phyloP scores from a whole-genome alignment of 2,113 vertebrate species.

The Malurus elegans region DNA sequence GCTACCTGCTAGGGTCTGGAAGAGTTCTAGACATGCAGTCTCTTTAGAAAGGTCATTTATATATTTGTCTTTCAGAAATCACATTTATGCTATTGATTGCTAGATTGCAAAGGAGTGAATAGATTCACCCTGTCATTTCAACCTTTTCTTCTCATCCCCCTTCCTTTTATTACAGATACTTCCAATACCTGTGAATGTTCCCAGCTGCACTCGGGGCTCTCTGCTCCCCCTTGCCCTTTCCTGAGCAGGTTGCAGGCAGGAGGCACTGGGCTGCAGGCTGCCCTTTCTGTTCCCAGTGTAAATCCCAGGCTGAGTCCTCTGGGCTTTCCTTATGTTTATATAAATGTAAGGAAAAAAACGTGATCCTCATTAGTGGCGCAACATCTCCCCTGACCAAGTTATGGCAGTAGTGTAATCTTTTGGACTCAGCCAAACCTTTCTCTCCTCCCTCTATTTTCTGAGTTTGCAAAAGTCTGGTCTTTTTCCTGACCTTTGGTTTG shows the following conservation, averaged over 20 bases:
- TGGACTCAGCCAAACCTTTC: neutral
- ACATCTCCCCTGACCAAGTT: neutral
- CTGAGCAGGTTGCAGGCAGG: neutral
- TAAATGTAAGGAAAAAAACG: neutral
- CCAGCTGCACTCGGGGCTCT: neutral
- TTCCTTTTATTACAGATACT: neutral
- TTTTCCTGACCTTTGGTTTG: neutral
- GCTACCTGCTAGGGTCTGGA: neutral
- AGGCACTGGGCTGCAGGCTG: neutral
- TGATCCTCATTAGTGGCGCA: neutral
- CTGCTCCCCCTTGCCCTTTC: slow-evolving; percentile 33
- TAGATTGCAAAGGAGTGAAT: neutral
- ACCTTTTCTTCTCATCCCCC: slow-evolving; percentile 5
- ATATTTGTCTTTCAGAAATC: slow-evolving; percentile 32
- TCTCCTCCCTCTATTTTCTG: neutral
- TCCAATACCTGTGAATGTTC: neutral
- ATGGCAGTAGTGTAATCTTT: neutral
- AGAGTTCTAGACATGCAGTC: neutral
- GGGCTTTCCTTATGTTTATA: neutral
- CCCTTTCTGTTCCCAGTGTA: neutral
- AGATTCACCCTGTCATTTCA: slow-evolving; percentile 41
- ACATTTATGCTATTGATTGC: slow-evolving; percentile 48
- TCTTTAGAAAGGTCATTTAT: slow-evolving; percentile 50
- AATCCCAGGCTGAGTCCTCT: neutral
- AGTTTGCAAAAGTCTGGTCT: neutral